Conservation (phyloP, 2,888 invertebrate genomes). For the Oscheius sp. region DNA sequence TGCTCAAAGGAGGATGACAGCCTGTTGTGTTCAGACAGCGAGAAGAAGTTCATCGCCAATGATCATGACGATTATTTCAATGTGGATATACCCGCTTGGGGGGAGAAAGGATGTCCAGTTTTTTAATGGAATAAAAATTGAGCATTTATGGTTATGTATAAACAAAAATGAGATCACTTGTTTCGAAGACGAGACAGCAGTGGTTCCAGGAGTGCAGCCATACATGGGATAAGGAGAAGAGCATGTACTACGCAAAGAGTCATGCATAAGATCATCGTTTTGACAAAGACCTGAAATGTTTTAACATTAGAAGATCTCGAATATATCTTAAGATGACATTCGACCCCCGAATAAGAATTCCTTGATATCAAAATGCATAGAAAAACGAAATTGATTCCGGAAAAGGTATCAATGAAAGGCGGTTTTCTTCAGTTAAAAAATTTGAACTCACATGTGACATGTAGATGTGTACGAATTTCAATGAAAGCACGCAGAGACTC, state of each 20-base stretch:
- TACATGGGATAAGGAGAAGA: constrained; percentile 51
- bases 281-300: constrained; percentile 55
- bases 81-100: constrained; percentile 10
- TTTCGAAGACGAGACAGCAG: constrained; percentile 15
- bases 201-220: constrained; percentile 36
- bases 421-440: not conserved
- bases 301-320: not conserved
- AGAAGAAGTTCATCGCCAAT: constrained; percentile 24
- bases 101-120: not conserved
- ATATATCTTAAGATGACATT: too few species aligned
- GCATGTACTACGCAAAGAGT: constrained; percentile 53
- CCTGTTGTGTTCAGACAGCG: constrained; percentile 39
- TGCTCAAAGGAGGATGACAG: constrained; percentile 46
- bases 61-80: constrained; percentile 28
- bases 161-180: constrained; percentile 5
- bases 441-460: constrained; percentile 56
- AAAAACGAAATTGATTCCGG: not conserved
- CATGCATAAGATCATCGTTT: constrained; percentile 60
- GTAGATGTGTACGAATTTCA: constrained; percentile 65
- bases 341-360: too few species aligned
- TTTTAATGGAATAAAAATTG: too few species aligned
- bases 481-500: constrained; percentile 61
- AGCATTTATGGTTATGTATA: too few species aligned
- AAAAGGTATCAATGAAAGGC: not conserved
- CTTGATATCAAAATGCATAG: too few species aligned